phyloP scores from a whole-genome alignment of 2,797 vertebrate species.

The Gila robusta region DNA sequence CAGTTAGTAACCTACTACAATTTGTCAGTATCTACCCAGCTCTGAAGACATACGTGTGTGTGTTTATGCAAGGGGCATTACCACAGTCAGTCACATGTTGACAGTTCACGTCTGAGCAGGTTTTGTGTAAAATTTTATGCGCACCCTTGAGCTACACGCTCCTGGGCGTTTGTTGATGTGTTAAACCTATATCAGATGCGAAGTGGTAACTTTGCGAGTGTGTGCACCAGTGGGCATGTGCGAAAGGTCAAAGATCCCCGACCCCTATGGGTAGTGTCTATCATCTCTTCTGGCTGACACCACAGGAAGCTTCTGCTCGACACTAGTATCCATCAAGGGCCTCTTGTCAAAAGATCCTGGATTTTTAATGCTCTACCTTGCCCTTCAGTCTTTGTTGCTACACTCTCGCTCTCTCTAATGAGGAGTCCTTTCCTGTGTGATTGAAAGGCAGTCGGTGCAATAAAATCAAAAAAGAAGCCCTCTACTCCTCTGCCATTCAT shows the following conservation, averaged over 20 bases:
- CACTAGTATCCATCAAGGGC: slow-evolving; percentile 60
- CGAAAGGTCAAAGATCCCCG: slow-evolving; percentile 47
- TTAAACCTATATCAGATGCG: slow-evolving; percentile 24
- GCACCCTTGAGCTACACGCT: slow-evolving; percentile 31
- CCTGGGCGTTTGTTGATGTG: slow-evolving; percentile 6
- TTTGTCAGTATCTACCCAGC: background rate
- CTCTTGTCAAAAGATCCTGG: slow-evolving; percentile 62
- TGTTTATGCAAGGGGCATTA: background rate
- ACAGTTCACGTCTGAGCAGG: slow-evolving; percentile 9
- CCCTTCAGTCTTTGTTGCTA: slow-evolving; percentile 58
- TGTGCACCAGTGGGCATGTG: slow-evolving; percentile 1
- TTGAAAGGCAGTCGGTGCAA: slow-evolving; percentile 64
- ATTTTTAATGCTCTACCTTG: slow-evolving; percentile 63
- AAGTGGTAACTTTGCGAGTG: background rate
- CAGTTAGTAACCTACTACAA: background rate
- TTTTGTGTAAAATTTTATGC: slow-evolving; percentile 45
- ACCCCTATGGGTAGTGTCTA: slow-evolving; percentile 37
- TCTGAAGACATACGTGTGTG: background rate
- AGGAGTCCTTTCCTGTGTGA: slow-evolving; percentile 56
- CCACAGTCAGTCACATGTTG: background rate
- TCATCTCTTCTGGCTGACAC: slow-evolving; percentile 49
- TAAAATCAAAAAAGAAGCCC: slow-evolving; percentile 63
- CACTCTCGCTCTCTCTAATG: slow-evolving; percentile 59
- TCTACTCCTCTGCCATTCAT: slow-evolving; percentile 58
- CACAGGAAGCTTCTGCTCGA: slow-evolving; percentile 57